Evolutionary conservation across 2,113 vertebrate genomes (phyloP), one percentile per base, ranked within the genome.

Genomic region (Cyrtonyx montezumae): DNA sequence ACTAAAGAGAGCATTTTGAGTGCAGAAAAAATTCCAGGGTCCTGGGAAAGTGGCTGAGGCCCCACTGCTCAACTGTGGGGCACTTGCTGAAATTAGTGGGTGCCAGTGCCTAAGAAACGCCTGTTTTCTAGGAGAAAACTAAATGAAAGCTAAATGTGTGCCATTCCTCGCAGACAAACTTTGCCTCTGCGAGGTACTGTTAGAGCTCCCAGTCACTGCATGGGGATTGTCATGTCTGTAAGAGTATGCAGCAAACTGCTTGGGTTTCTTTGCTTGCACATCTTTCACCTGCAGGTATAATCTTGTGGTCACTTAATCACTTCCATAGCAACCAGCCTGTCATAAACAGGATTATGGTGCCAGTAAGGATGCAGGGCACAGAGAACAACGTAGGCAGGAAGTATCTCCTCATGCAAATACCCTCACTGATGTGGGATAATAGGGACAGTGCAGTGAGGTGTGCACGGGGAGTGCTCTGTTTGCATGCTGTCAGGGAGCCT

Each of bases 401-500:
- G n/a, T 25, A 7, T 18, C 17, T 13, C 11, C 16, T 73, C 28
- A 0, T 45, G 28, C 46, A 89, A 84, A 79, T 59, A 19, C 3
- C 26, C 8, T 77, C 51, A 4, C 17, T 62, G 34, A 61, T 0
- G 0, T 20, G 28, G 67, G 55, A 46, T 1, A 2, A 13, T 56
- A 75, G 61, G 49, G 67, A 32, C 15, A 49, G 37, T 12, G 6
- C 7, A 1, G 25, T 21, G 62, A 37, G 0, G 1, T 17, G 3
- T 6, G n/a, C 32, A 26, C 20, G 6, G 53, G 53, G 51, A 46
- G 32, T 43, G 79, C 18, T 75, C 58, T 46, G 36, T 46, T 71
- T 0, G 7, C 0, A 0, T 67, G 80, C 46, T 34, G 16, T 12
- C 36, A 28, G 1, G 5, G 28, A 46, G 21, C 49, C 6, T 1